Base-by-base conservation (phyloP, 2,888 invertebrate species). In the Crematogaster levior region DNA sequence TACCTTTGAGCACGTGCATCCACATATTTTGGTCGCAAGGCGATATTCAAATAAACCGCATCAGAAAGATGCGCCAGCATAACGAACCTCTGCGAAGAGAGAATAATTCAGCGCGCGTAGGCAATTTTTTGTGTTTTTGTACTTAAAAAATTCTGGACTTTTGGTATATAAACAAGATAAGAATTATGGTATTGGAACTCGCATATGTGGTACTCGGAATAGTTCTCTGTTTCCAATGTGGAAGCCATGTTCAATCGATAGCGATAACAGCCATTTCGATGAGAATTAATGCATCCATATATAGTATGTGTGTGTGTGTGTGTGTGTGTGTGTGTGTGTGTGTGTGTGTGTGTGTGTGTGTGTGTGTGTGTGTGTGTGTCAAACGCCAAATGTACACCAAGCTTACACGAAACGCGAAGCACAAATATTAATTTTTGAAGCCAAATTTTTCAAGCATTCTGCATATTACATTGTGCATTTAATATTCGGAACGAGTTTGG, bases 11-110 rank as follows among this genome's bases (percentile, higher is more conserved):
- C 84, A 65, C 68, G 72, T 70, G 27, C 74, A 10, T 58, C 79
- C 83, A 48, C 81, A 82, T 79, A 85, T 88, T 87, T 87, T 75
- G 74, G 86, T 89, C 89, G 86, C 88, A 86, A 87, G 85, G 85
- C 85, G 86, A 91, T 89, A 88, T 91, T 91, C 88, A 85, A 90
- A 90, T 90, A 89, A 88, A 90, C 86, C 86, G 82, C 81, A 77
- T 53, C 74, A 74, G 84, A 85, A 86, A 24, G 75, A 84, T 79
- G 73, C 68, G 63, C 27, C 27, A 80, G 77, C 84, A 85, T 85
- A 87, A 85, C 86, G 82, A 87, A 84, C 82, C 43, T 7, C 48
- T 15, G 27, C 34, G 21, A 46, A 37, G 51, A 24, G 53, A 80
- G 61, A 83, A 86, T 86, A 83, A 86, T 83, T 66, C 70, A 6